Evolutionary conservation across 30 jellyfish, hydroid and myxozoan genomes (phyloP), one percentile per base, ranked within the genome.

Genomic region (Aurelia aurita complex sp. Pacific): DNA sequence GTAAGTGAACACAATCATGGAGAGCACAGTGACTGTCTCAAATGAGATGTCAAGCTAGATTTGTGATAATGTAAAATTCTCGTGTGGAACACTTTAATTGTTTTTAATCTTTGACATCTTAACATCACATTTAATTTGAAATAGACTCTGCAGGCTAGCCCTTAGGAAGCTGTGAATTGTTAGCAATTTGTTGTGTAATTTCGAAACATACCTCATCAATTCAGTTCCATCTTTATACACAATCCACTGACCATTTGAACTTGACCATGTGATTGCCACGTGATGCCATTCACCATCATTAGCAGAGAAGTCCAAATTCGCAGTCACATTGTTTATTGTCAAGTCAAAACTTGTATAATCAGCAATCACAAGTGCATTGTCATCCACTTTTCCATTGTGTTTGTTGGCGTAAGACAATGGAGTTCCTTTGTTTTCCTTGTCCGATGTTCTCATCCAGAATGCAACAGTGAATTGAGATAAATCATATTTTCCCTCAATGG

Each of bases 241-340:
- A 51, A 67, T 80, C 89, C 90, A 85, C 7, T 38, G 35, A 61
- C 99, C 99, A 74, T 60, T 68, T 4, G 88, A 65, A 38, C 89
- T 77, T 11, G 88, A 63, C 99, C 99, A 94, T 32, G 97, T 83
- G 23, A 94, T 96, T 15, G 97, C 99, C 42, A 94, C 72, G 61
- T 94, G 99, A 75, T 94, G 99, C 99, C 99, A 94, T 79, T 82
- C 96, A 5, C 97, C 99, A 66, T 94, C 97, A 69, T 94, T 94
- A 11, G 95, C 97, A 69, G 82, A 86, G 73, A 94, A 84, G 50
- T 69, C 97, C 67, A 89, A 66, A 17, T 86, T 54, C 1, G 88
- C 96, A 10, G 97, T 88, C 2, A 75, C 88, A 69, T 94, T 94
- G 68, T 94, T 94, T 42, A 94, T 79, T 11, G 93, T 77, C 64